Conservation (phyloP, 2,888 invertebrate species). For the Lamellibrachia satsuma region DNA sequence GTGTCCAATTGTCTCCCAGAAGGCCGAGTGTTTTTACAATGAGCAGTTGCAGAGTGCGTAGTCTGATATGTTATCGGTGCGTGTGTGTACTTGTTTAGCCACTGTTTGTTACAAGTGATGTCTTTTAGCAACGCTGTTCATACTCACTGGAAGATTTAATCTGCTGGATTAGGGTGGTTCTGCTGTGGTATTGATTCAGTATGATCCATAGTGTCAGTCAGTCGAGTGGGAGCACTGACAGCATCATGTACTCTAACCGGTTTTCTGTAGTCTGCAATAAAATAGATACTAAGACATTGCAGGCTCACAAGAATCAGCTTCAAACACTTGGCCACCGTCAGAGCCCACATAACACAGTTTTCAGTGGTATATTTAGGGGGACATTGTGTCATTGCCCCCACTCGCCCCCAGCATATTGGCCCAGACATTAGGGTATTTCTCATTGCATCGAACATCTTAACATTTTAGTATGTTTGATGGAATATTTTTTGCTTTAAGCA, state of each 20-base stretch:
- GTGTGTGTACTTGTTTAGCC: not conserved
- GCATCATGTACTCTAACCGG: not conserved
- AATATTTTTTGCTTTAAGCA: not conserved
- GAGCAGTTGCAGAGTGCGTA: not conserved
- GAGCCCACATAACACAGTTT: no score
- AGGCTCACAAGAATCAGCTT: no score
- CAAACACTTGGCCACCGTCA: no score
- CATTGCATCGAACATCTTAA: not conserved
- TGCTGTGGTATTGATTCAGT: not conserved
- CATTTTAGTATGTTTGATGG: not conserved
- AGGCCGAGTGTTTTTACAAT: not conserved
- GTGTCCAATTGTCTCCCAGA: not conserved
- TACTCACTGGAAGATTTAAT: not conserved
- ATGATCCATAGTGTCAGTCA: not conserved
- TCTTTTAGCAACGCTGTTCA: not conserved
- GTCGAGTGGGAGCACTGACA: not conserved
- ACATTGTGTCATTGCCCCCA: no score
- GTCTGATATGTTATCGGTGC: not conserved
- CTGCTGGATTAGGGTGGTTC: constrained; percentile 12
- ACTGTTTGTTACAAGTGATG: not conserved
- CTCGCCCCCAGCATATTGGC: no score
- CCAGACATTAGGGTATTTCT: no score
- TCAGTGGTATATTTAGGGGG: no score
- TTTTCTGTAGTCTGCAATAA: not conserved
- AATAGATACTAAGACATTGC: not conserved